Conservation (phyloP, 1,140 invertebrate species). For the Drosophila guanche region DNA sequence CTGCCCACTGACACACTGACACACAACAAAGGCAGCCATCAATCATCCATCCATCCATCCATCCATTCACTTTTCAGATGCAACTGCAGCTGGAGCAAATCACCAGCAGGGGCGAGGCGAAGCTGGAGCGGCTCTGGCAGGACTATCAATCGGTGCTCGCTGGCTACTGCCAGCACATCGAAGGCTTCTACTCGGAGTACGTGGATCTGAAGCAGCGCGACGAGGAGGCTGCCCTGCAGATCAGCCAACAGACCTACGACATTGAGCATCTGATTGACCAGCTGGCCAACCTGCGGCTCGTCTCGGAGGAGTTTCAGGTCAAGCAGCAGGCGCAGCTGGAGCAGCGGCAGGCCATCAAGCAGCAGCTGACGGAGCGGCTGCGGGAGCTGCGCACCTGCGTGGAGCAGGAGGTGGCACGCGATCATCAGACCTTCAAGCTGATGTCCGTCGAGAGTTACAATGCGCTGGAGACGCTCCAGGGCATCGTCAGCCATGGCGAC, state of each 20-base stretch:
- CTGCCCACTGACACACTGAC: conserved; percentile 46
- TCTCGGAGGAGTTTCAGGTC: conserved; percentile 56
- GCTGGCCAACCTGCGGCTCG: conserved; percentile 63
- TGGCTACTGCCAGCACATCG: conserved; percentile 74
- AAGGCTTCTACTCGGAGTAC: conserved; percentile 79
- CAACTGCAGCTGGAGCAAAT: conserved; percentile 77
- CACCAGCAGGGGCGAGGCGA: conserved; percentile 66
- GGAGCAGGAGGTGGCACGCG: conserved; percentile 51
- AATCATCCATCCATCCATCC: conserved; percentile 12
- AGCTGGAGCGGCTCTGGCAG: conserved; percentile 77
- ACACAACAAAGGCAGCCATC: conserved; percentile 42
- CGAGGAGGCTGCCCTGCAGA: conserved; percentile 69
- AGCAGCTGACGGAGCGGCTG: conserved; percentile 60
- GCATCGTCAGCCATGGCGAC: conserved; percentile 83
- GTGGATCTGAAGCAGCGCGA: conserved; percentile 80
- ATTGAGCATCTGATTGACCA: conserved; percentile 69
- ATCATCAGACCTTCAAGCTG: conserved; percentile 61
- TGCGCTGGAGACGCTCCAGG: conserved; percentile 52
- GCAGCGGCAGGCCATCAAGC: conserved; percentile 61
- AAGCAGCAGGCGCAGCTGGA: conserved; percentile 68
- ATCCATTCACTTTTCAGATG: conserved; percentile 52
- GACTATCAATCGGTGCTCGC: conserved; percentile 77
- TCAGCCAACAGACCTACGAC: conserved; percentile 69
- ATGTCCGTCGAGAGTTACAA: conserved; percentile 73
- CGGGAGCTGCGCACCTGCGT: conserved; percentile 57